Conservation (phyloP, 2,113 vertebrate genomes). For the Toxotes chatareus region DNA sequence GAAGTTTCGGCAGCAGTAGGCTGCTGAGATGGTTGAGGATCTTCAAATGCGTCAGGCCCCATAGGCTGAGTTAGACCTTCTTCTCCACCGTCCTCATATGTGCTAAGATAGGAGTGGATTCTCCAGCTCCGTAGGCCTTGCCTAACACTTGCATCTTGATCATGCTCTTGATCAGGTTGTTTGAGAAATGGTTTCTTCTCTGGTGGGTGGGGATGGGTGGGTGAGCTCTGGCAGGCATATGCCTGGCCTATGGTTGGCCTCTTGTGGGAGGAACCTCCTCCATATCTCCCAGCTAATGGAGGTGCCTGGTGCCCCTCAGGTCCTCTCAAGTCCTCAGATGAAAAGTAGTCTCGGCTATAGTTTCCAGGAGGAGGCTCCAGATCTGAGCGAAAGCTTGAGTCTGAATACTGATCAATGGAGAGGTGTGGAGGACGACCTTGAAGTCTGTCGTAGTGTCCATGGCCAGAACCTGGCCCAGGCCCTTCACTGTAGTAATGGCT, state of each 20-base stretch:
- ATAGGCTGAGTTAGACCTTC: slow-evolving; percentile 85
- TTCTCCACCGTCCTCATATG: slow-evolving; percentile 87
- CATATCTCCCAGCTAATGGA: slow-evolving; percentile 83
- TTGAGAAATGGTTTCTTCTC: slow-evolving; percentile 74
- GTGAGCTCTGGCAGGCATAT: slow-evolving; percentile 91
- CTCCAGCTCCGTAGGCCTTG: slow-evolving; percentile 93
- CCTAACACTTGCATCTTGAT: slow-evolving; percentile 79
- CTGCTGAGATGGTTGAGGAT: slow-evolving; percentile 77
- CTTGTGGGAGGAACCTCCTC: slow-evolving; percentile 73
- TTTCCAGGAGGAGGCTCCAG: slow-evolving; percentile 81
- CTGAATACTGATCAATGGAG: slow-evolving; percentile 86
- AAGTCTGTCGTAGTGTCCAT: slow-evolving; percentile 87
- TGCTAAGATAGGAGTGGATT: slow-evolving; percentile 92
- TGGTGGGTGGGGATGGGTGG: slow-evolving; percentile 85
- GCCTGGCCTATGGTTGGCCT: slow-evolving; percentile 91
- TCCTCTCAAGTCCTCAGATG: slow-evolving; percentile 91
- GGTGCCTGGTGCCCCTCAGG: slow-evolving; percentile 80
- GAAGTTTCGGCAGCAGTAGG: slow-evolving; percentile 61
- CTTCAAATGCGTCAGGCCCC: slow-evolving; percentile 88
- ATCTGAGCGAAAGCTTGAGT: slow-evolving; percentile 86
- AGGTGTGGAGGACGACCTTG: slow-evolving; percentile 83
- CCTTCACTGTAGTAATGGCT: slow-evolving; percentile 71
- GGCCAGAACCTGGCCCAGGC: slow-evolving; percentile 74
- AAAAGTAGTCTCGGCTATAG: slow-evolving; percentile 87
- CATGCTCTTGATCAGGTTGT: slow-evolving; percentile 76